Evolutionary conservation across 1,140 invertebrate genomes (phyloP).

Genomic region (Bombus soroeensis): DNA sequence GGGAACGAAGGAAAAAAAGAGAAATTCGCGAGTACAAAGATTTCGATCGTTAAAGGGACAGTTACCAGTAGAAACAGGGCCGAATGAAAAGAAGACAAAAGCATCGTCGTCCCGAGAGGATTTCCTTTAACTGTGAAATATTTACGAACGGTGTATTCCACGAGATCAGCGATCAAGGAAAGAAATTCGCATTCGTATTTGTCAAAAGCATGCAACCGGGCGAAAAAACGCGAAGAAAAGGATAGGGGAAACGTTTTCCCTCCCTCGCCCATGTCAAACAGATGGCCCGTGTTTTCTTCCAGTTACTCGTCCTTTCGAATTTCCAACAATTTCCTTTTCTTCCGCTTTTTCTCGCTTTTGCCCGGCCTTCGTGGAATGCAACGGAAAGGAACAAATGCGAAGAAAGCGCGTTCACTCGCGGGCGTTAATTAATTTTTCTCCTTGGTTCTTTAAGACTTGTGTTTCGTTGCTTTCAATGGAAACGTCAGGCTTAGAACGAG

Average conservation of each 20-base stretch:
- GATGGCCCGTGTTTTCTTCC: constrained; percentile 56
- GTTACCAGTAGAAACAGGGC: background rate
- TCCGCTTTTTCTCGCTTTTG: background rate
- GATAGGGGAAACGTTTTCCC: constrained; percentile 45
- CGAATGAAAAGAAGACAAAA: background rate
- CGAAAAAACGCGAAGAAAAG: constrained; percentile 21
- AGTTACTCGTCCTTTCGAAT: constrained; percentile 38
- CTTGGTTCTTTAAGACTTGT: background rate
- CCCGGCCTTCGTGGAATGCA: background rate
- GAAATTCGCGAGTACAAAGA: background rate
- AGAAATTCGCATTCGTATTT: constrained; percentile 62
- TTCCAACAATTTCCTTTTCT: constrained; percentile 38
- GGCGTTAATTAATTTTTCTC: constrained; percentile 29
- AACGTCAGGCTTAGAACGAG: background rate
- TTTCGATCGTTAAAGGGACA: background rate
- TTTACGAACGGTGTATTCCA: constrained; percentile 42
- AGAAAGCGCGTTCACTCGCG: background rate
- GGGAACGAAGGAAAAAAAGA: background rate
- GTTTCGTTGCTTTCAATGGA: background rate
- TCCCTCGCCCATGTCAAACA: constrained; percentile 28
- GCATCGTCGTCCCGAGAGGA: background rate
- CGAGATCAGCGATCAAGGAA: constrained; percentile 19
- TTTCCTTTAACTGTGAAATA: constrained; percentile 46
- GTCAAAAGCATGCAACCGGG: constrained; percentile 55
- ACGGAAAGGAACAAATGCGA: background rate